A percentile compares a stretch with the other conserved stretches of the same genome.
phyloP scores from a whole-genome alignment of 2,113 vertebrate genomes.

The Dasypus novemcinctus region DNA sequence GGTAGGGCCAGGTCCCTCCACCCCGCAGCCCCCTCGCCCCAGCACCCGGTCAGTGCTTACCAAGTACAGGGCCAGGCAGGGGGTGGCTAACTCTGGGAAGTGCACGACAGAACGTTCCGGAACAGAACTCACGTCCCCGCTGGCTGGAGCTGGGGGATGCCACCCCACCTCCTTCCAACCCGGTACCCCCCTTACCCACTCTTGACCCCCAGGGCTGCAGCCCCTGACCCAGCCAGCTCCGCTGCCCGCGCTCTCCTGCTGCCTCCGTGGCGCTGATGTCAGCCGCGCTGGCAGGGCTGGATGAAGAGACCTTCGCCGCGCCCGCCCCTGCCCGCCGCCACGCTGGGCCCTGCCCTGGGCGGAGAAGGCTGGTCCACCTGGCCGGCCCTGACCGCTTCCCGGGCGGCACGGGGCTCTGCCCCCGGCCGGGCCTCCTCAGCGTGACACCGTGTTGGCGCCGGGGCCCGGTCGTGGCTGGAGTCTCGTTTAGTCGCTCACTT shows the following conservation, averaged over 20 bases:
- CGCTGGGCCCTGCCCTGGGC: background rate
- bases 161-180: background rate
- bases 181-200: background rate
- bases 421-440: background rate
- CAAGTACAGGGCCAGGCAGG: too few species aligned
- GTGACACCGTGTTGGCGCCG: background rate
- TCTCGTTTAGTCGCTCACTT: background rate
- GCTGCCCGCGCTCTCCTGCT: too few species aligned
- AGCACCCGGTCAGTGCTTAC: background rate
- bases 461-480: slow-evolving; percentile 25
- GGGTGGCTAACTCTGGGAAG: background rate
- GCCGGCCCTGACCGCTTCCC: fast-evolving
- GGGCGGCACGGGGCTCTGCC: background rate
- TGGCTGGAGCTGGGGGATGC: too few species aligned
- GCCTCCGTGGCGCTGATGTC: background rate
- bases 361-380: background rate
- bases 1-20: fast-evolving
- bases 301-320: too few species aligned
- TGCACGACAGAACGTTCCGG: background rate
- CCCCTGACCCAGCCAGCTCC: too few species aligned
- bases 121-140: too few species aligned
- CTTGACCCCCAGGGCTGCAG: background rate
- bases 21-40: fast-evolving
- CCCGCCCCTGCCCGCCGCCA: background rate
- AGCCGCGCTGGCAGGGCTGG: too few species aligned